phyloP scores from a whole-genome alignment of 2,888 invertebrate genomes.

The Spilosoma lubricipeda region DNA sequence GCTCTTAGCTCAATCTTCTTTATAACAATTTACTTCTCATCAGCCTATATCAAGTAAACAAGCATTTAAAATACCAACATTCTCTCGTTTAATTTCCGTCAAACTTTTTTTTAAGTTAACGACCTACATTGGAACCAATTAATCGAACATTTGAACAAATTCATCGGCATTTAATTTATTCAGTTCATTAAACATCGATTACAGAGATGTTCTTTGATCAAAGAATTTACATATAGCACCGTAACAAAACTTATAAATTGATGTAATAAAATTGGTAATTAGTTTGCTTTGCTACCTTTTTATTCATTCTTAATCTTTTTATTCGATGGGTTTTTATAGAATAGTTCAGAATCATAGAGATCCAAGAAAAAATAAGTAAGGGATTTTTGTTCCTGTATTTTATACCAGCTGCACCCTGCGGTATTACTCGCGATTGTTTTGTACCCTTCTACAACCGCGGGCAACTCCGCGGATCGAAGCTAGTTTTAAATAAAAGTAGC shows the following conservation, averaged over 20 bases:
- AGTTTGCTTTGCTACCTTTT: neutral
- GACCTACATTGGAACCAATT: slow-evolving; percentile 12
- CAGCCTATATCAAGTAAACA: neutral
- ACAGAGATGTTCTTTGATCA: slow-evolving; percentile 12
- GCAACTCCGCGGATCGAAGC: too few species aligned
- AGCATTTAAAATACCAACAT: neutral
- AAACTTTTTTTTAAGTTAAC: slow-evolving; percentile 9
- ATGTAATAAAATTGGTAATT: neutral
- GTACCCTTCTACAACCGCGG: too few species aligned
- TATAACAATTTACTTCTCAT: neutral
- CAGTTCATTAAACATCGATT: slow-evolving; percentile 7
- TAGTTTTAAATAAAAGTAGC: too few species aligned
- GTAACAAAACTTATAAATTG: neutral
- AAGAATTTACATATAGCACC: neutral
- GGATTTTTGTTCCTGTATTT: neutral
- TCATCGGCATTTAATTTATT: slow-evolving; percentile 11
- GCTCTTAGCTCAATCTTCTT: neutral
- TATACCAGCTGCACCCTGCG: too few species aligned
- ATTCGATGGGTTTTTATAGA: neutral
- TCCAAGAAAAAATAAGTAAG: too few species aligned
- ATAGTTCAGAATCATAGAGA: neutral
- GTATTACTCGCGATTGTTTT: too few species aligned
- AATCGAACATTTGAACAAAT: slow-evolving; percentile 15
- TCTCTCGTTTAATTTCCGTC: slow-evolving; percentile 8
- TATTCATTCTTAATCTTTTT: neutral